Evolutionary conservation across 2,797 vertebrate genomes (phyloP).

Genomic region (Lepilemur septentrionalis): DNA sequence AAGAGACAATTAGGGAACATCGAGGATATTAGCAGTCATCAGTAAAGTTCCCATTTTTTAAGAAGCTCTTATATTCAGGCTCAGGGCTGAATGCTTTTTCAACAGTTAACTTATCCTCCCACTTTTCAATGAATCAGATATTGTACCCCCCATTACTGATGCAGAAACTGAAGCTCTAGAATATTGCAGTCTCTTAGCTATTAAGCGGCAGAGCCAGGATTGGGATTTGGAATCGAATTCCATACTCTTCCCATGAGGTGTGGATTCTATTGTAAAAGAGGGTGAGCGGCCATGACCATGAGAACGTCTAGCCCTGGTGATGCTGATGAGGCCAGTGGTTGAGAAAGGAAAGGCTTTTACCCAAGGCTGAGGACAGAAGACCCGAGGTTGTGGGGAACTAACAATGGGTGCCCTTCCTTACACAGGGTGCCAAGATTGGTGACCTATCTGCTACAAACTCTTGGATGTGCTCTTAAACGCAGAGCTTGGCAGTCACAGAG

Average conservation of each 20-base stretch:
- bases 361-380: neutral
- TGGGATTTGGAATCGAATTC: neutral
- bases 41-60: neutral
- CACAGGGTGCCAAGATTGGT: neutral
- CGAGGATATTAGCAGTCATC: neutral
- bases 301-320: neutral
- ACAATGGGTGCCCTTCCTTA: neutral
- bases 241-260: neutral
- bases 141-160: neutral
- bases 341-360: neutral
- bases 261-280: neutral
- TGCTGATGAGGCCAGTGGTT: neutral
- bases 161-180: neutral
- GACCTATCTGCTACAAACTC: neutral
- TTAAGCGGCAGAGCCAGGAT: neutral
- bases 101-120: neutral
- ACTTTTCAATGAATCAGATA: neutral
- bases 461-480: neutral
- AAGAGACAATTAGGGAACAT: neutral
- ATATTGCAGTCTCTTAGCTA: neutral
- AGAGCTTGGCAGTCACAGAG: neutral
- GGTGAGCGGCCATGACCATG: neutral
- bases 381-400: neutral
- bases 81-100: neutral
- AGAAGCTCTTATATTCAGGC: neutral